These are phyloP conservation scores for Dendrolimus pini DNA, from an alignment of 2,888 invertebrate species.

Conservation along the genomic window DNA sequence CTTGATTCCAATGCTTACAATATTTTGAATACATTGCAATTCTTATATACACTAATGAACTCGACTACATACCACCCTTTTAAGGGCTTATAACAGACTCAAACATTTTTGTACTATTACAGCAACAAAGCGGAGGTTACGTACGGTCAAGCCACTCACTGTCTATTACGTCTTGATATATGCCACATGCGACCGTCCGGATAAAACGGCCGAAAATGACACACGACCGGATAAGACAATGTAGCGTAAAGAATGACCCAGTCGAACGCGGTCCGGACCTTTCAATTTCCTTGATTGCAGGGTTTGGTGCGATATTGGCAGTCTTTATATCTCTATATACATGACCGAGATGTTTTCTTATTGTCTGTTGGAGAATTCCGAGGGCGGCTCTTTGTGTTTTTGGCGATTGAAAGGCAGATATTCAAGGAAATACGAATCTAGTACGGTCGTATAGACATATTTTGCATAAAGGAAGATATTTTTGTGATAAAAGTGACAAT, in stretches of 20 bases:
- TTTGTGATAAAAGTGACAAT: no score
- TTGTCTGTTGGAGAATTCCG: constrained; percentile 13
- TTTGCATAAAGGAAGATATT: no score
- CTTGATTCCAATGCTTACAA: no score
- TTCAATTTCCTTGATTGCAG: constrained; percentile 66
- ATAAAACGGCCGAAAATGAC: constrained; percentile 46
- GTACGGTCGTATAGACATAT: no score
- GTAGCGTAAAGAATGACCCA: constrained; percentile 47
- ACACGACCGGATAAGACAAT: constrained; percentile 56
- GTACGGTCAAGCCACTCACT: no score
- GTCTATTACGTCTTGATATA: no score
- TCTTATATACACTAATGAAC: no score
- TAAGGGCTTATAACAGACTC: no score
- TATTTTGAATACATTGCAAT: no score
- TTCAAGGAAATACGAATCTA: background rate
- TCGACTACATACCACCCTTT: no score
- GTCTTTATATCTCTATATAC: constrained; percentile 41
- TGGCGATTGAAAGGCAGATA: background rate
- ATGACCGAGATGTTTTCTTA: constrained; percentile 35
- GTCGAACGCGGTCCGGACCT: constrained; percentile 40
- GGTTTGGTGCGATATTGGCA: constrained; percentile 25
- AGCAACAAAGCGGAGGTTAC: no score
- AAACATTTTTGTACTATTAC: no score
- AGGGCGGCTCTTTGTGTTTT: constrained; percentile 1
- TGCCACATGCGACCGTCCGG: constrained; percentile 16